Conservation (phyloP, 2,888 invertebrate genomes). For the Spisula solida region DNA sequence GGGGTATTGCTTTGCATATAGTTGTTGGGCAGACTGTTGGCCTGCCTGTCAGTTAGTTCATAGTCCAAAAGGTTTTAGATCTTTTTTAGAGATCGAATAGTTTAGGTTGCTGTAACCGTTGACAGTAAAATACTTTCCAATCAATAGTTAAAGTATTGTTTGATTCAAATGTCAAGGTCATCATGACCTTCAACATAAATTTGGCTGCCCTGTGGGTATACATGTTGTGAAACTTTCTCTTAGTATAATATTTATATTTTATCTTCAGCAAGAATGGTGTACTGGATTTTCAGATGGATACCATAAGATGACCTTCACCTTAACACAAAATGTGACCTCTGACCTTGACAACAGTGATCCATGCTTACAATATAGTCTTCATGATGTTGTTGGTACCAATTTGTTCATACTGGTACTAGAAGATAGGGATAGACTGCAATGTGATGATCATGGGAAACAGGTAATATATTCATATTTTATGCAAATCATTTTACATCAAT, state of each 20-base stretch:
- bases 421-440: conserved; percentile 35
- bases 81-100: no score
- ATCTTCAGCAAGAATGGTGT: conserved; percentile 67
- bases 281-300: conserved; percentile 67
- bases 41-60: no score
- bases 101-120: no score
- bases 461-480: conserved; percentile 5
- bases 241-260: background rate
- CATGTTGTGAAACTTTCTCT: no score
- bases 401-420: conserved; percentile 56
- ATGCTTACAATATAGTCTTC: conserved; percentile 58
- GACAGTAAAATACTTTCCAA: no score
- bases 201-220: no score
- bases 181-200: no score
- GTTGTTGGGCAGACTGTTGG: no score
- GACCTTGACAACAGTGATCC: conserved; percentile 46
- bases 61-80: no score
- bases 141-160: no score
- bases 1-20: no score
- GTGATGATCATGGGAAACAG: conserved; percentile 45
- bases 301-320: conserved; percentile 57
- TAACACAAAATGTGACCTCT: conserved; percentile 39
- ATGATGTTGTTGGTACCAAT: conserved; percentile 53
- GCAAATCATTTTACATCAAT: background rate
- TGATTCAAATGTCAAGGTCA: no score